Evolutionary conservation across 2,797 vertebrate species (phyloP).

Genomic region (Pangasius sanitwongsei): DNA sequence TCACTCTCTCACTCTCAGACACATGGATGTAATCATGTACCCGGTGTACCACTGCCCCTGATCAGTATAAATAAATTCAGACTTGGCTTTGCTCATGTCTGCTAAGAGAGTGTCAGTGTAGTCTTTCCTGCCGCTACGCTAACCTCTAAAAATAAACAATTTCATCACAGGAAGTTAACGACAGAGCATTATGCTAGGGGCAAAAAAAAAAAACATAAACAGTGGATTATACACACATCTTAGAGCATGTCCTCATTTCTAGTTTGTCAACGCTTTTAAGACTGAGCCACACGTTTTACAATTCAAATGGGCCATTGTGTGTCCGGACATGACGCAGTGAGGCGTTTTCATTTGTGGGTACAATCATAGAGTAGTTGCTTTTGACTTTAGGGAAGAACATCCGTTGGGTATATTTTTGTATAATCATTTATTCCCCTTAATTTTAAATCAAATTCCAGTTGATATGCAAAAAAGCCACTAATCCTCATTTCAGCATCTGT

Average conservation of each 20-base stretch:
- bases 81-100: slow-evolving; percentile 56
- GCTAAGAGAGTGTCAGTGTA: slow-evolving; percentile 50
- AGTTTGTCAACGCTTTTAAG: slow-evolving; percentile 8
- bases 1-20: not conserved
- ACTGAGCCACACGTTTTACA: slow-evolving; percentile 44
- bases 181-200: slow-evolving; percentile 27
- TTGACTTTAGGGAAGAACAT: not conserved
- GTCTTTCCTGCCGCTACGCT: slow-evolving; percentile 52
- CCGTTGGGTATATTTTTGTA: not conserved
- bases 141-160: slow-evolving; percentile 60
- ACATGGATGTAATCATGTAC: slow-evolving; percentile 56
- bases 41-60: slow-evolving; percentile 41
- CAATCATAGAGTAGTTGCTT: slow-evolving; percentile 16
- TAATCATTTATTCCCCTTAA: not conserved
- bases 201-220: slow-evolving; percentile 8
- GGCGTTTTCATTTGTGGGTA: slow-evolving; percentile 15
- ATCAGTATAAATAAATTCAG: slow-evolving; percentile 62
- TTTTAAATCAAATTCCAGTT: not conserved
- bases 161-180: slow-evolving; percentile 55
- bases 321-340: slow-evolving; percentile 28
- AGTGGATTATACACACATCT: slow-evolving; percentile 34
- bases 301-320: slow-evolving; percentile 44
- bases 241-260: slow-evolving; percentile 22
- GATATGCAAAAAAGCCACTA: not conserved
- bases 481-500: not conserved